phyloP scores from a whole-genome alignment of 2,797 vertebrate species.

The Tolypeutes matacus region DNA sequence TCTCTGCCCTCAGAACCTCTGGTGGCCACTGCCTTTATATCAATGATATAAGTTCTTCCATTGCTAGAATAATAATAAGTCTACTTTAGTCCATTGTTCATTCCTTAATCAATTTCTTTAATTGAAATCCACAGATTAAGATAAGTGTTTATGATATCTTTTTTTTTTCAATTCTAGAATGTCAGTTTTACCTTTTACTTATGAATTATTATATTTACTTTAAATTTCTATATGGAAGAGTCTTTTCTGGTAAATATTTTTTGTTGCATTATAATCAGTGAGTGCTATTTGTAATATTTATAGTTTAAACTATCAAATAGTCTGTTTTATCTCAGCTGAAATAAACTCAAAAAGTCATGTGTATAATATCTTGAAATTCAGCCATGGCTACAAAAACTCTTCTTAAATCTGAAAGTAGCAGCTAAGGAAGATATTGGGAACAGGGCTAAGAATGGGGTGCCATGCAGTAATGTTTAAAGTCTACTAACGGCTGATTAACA shows the following conservation, averaged over 20 bases:
- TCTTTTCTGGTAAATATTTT: background rate
- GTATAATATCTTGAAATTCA: background rate
- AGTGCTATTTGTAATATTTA: background rate
- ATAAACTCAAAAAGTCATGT: background rate
- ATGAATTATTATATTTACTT: background rate
- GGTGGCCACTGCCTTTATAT: too few species aligned
- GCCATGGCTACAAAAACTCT: background rate
- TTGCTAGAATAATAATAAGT: too few species aligned
- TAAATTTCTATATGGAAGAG: background rate
- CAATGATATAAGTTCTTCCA: too few species aligned
- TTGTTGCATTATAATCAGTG: background rate
- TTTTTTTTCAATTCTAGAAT: background rate
- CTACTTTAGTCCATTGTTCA: background rate
- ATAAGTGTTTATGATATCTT: background rate
- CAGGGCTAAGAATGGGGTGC: background rate
- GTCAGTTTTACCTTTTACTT: background rate
- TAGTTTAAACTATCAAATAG: background rate
- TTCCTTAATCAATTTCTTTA: background rate
- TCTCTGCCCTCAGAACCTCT: too few species aligned
- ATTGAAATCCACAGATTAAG: background rate
- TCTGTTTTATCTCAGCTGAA: background rate
- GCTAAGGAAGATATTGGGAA: background rate
- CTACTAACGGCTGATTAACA: background rate
- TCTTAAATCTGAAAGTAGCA: background rate
- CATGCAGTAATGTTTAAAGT: background rate